These are phyloP conservation scores for Agonopterix subpropinquella DNA, from an alignment of 2,888 invertebrate species.

Conservation along the genomic window DNA sequence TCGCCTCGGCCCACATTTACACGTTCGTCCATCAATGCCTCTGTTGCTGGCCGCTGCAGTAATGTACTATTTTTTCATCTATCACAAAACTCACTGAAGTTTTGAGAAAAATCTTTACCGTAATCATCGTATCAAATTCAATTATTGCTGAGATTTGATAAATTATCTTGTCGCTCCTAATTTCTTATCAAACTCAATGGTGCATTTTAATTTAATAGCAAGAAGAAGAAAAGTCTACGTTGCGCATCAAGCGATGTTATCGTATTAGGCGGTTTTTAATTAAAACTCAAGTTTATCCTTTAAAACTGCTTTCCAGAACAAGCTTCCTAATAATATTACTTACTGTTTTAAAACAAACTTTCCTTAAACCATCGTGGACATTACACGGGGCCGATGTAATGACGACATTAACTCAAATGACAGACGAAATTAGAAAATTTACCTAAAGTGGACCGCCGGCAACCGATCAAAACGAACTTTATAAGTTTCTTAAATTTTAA, in stretches of 20 bases:
- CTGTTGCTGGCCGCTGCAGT: too few relatives aligned
- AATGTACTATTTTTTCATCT: too few relatives aligned
- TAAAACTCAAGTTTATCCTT: conserved; percentile 6
- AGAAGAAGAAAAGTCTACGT: not conserved
- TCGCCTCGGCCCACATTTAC: too few relatives aligned
- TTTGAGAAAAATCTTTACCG: too few relatives aligned
- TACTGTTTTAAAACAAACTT: conserved; percentile 16
- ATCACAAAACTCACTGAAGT: too few relatives aligned
- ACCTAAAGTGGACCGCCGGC: conserved; percentile 29
- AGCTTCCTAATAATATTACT: conserved; percentile 8
- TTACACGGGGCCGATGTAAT: conserved; percentile 30
- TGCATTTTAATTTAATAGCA: too few relatives aligned
- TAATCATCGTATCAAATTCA: too few relatives aligned
- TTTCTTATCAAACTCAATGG: too few relatives aligned
- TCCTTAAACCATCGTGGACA: conserved; percentile 20
- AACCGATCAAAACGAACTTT: conserved; percentile 42
- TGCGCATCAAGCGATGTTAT: conserved; percentile 1
- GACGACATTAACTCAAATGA: conserved; percentile 49
- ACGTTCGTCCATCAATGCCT: too few relatives aligned
- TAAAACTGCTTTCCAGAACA: conserved; percentile 6
- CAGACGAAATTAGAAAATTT: conserved; percentile 47
- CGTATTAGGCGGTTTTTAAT: conserved; percentile 5
- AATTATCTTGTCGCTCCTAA: too few relatives aligned
- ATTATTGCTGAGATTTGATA: too few relatives aligned
- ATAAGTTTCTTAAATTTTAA: conserved; percentile 34